A percentile compares a stretch with the other conserved stretches of the same genome.
Conservation (phyloP, 1,140 invertebrate genomes). For the Drusus annulatus region DNA sequence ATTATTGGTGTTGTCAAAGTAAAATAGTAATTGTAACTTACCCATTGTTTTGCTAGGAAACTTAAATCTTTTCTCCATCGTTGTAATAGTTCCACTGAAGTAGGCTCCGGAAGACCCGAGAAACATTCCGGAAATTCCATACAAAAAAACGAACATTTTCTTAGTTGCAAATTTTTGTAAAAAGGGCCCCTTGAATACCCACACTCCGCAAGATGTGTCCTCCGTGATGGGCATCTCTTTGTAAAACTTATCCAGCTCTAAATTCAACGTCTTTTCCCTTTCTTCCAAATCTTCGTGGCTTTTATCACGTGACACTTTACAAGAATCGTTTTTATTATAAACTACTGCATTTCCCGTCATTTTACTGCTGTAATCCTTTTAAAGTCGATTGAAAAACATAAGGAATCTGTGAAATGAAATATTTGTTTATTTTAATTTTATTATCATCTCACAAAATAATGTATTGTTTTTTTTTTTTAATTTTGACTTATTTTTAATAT, state of each 20-base stretch:
- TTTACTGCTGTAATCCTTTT: neutral
- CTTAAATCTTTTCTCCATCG: conserved; percentile 85
- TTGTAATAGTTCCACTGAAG: conserved; percentile 84
- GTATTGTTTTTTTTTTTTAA: no score
- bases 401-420: no score
- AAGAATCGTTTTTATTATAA: neutral
- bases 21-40: conserved; percentile 61
- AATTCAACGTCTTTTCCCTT: neutral
- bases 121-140: conserved; percentile 81
- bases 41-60: conserved; percentile 84
- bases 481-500: no score
- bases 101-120: conserved; percentile 84
- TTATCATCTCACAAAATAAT: no score
- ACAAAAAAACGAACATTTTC: conserved; percentile 81
- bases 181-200: conserved; percentile 72
- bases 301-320: neutral
- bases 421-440: no score
- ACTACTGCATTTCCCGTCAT: neutral
- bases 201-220: conserved; percentile 77
- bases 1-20: no score
- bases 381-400: no score
- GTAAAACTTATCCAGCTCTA: conserved; percentile 69
- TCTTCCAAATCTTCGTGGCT: neutral
- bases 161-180: conserved; percentile 83
- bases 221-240: conserved; percentile 72